phyloP scores from a whole-genome alignment of 1,140 invertebrate genomes.

The Aporrectodea caliginosa region DNA sequence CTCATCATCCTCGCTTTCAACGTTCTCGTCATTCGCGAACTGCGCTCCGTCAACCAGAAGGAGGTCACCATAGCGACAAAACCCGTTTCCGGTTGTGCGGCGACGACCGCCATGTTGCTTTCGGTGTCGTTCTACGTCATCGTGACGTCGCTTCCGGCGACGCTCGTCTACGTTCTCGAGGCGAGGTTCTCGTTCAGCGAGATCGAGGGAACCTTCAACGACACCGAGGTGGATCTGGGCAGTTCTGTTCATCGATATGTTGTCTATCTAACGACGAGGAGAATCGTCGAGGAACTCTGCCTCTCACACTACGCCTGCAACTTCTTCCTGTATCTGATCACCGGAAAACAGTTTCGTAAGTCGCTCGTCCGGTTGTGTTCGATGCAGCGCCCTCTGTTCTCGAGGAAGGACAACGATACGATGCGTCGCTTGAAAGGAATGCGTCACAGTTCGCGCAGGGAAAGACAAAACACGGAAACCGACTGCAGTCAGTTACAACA shows the following conservation, averaged over 20 bases:
- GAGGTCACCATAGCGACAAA: not conserved
- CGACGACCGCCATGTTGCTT: conserved; percentile 52
- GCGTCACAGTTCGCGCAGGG: no score
- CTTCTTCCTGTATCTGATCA: conserved; percentile 51
- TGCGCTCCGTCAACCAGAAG: not conserved
- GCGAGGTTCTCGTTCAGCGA: conserved; percentile 23
- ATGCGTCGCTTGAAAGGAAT: no score
- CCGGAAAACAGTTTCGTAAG: conserved; percentile 46
- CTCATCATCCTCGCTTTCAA: conserved; percentile 47
- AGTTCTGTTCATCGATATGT: conserved; percentile 34
- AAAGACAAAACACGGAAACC: no score
- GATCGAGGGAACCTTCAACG: conserved; percentile 26
- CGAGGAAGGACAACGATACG: no score
- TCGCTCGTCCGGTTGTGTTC: no score
- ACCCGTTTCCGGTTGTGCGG: conserved; percentile 30
- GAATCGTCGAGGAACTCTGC: conserved; percentile 48
- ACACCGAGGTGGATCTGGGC: conserved; percentile 29
- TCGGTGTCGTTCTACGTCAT: conserved; percentile 54
- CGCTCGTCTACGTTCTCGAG: conserved; percentile 43
- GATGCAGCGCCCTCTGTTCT: no score
- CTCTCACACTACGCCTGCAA: conserved; percentile 53
- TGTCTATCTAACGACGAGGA: conserved; percentile 39
- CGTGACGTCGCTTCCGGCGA: conserved; percentile 51
- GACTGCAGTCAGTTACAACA: no score
- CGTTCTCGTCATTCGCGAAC: conserved; percentile 48